Evolutionary conservation across 2,113 vertebrate species (phyloP).

Genomic region (Cinclus cinclus): DNA sequence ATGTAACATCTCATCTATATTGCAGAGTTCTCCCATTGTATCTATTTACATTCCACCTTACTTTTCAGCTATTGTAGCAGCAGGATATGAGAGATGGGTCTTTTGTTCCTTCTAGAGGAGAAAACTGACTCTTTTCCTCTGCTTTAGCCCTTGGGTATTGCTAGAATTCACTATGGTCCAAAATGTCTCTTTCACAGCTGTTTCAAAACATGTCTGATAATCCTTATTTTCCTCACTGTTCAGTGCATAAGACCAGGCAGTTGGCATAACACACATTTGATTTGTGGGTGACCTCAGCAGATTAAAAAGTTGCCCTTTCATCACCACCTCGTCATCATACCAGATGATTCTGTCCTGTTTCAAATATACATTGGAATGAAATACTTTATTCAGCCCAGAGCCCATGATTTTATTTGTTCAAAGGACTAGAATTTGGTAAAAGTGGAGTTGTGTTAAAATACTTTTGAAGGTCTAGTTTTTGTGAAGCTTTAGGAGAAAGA

Average conservation of each 20-base stretch:
- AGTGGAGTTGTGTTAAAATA: not conserved
- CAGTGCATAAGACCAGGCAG: not conserved
- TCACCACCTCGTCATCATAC: conserved; percentile 19
- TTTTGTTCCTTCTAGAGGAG: not conserved
- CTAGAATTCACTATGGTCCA: not conserved
- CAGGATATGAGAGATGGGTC: not conserved
- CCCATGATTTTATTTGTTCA: not conserved
- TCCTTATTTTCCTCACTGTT: not conserved
- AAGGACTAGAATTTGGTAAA: not conserved
- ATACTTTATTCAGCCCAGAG: not conserved
- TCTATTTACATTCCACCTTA: not conserved
- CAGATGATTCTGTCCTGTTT: not conserved
- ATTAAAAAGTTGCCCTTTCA: not conserved
- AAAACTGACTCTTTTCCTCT: not conserved
- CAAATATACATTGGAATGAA: not conserved
- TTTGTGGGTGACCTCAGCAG: not conserved
- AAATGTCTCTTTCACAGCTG: not conserved
- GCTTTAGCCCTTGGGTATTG: not conserved
- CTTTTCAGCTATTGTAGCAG: not conserved
- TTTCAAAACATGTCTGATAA: not conserved
- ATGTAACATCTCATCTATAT: not conserved
- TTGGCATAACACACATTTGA: not conserved
- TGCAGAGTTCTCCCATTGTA: not conserved
- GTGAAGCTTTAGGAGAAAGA: not conserved
- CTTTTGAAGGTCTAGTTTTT: not conserved